Conservation (phyloP, 2,113 vertebrate genomes). For the Myrmecobius fasciatus region DNA sequence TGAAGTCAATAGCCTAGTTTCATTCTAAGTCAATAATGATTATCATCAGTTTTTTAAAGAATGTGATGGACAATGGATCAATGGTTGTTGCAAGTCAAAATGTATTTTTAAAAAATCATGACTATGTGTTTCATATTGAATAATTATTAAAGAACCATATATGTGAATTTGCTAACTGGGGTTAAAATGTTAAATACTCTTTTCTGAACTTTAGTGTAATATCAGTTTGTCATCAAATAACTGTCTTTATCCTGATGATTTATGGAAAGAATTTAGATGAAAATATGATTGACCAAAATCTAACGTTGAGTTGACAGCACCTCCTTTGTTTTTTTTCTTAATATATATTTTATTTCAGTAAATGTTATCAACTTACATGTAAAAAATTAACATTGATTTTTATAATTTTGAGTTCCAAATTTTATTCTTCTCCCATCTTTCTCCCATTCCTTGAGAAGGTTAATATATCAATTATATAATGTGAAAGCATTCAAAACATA, state of each 20-base stretch:
- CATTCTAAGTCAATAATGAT: background rate
- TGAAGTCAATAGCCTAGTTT: background rate
- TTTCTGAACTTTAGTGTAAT: slow-evolving; percentile 1
- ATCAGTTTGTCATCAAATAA: background rate
- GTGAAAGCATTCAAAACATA: background rate
- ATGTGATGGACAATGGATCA: background rate
- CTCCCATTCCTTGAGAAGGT: background rate
- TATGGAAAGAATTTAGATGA: no score
- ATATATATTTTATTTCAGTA: background rate
- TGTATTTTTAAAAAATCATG: background rate
- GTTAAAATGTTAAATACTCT: background rate
- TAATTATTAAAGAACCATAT: background rate
- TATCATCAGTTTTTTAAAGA: background rate
- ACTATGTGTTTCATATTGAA: background rate
- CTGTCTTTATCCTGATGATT: background rate
- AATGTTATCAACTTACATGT: background rate
- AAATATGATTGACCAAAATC: no score
- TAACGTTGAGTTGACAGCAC: no score
- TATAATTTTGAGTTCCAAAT: background rate
- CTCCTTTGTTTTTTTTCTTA: no score
- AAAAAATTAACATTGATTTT: background rate
- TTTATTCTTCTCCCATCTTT: background rate
- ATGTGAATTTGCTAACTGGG: background rate
- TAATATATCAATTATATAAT: background rate
- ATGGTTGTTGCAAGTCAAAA: background rate